Percentiles rank a stretch among this genome's conserved stretches.
These are phyloP conservation scores for Homalodisca vitripennis DNA, from an alignment of 1,140 invertebrate species.

Conservation along the genomic window DNA sequence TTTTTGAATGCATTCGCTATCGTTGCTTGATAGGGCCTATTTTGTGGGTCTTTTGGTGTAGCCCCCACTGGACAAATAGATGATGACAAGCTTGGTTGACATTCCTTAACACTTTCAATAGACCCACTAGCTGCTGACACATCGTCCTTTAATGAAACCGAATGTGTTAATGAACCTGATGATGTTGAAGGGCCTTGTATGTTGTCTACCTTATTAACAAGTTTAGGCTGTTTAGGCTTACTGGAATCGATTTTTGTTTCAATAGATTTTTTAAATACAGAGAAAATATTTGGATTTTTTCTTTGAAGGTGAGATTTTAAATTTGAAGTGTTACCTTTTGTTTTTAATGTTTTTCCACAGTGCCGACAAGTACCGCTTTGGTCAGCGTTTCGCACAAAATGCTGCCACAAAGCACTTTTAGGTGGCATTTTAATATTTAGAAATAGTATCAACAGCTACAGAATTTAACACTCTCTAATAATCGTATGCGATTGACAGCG, in stretches of 20 bases:
- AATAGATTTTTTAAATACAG: conserved; percentile 22
- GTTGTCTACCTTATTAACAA: not conserved
- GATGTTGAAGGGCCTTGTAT: conserved; percentile 14
- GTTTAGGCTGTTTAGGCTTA: conserved; percentile 18
- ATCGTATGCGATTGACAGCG: not conserved
- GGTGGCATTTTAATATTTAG: conserved; percentile 14
- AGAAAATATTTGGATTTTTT: conserved; percentile 27
- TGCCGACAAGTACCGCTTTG: conserved; percentile 23
- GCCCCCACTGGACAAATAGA: conserved; percentile 14
- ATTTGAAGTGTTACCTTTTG: conserved; percentile 29
- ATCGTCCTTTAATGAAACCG: no score
- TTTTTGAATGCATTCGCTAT: conserved; percentile 22
- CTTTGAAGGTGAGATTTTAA: conserved; percentile 27
- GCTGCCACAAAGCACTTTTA: conserved; percentile 26
- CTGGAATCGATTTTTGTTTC: conserved; percentile 22
- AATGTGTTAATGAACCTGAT: no score
- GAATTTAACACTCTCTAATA: conserved; percentile 14
- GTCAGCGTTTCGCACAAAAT: conserved; percentile 22
- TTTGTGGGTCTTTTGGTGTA: conserved; percentile 1
- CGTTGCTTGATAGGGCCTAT: conserved; percentile 1
- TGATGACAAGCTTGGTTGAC: conserved; percentile 11
- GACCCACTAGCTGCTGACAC: not conserved
- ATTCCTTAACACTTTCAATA: not conserved
- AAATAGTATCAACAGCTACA: conserved; percentile 8
- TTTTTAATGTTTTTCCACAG: conserved; percentile 28